Percentiles rank a stretch among this genome's conserved stretches.
Conservation (phyloP, 2,797 vertebrate genomes). For the Sardinella longiceps region DNA sequence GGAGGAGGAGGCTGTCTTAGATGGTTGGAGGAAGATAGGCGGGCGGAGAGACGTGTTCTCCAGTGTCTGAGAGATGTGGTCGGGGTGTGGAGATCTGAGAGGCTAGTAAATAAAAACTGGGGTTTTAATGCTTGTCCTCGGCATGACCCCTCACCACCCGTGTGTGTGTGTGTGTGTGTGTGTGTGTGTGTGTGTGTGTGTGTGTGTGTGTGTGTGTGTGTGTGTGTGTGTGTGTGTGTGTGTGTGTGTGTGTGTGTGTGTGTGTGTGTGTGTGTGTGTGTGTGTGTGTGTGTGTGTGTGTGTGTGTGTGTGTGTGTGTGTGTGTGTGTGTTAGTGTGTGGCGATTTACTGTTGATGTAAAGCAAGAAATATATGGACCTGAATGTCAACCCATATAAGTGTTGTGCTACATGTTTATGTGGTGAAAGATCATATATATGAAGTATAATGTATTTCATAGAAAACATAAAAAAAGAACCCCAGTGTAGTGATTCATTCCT, state of each 20-base stretch:
- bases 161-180: neutral
- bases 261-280: neutral
- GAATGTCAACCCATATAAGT: neutral
- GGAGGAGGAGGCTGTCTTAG: neutral
- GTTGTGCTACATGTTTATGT: neutral
- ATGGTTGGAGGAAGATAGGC: neutral
- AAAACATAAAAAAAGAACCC: slow-evolving; percentile 4
- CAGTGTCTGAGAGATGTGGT: neutral
- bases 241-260: neutral
- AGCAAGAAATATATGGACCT: slow-evolving; percentile 13
- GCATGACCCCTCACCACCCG: neutral
- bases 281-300: neutral
- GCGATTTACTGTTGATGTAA: slow-evolving; percentile 15
- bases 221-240: too few species aligned
- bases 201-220: neutral
- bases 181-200: neutral
- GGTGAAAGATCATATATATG: neutral
- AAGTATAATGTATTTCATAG: neutral
- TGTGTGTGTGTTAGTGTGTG: neutral
- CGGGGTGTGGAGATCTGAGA: neutral
- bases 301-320: neutral
- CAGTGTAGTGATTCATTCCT: neutral
- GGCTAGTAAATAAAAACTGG: neutral
- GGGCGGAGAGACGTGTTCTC: neutral
- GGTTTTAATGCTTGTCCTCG: slow-evolving; percentile 6